Evolutionary conservation across 2,113 vertebrate species (phyloP), one percentile per base, ranked within the genome.

Genomic region (Cervus canadensis): DNA sequence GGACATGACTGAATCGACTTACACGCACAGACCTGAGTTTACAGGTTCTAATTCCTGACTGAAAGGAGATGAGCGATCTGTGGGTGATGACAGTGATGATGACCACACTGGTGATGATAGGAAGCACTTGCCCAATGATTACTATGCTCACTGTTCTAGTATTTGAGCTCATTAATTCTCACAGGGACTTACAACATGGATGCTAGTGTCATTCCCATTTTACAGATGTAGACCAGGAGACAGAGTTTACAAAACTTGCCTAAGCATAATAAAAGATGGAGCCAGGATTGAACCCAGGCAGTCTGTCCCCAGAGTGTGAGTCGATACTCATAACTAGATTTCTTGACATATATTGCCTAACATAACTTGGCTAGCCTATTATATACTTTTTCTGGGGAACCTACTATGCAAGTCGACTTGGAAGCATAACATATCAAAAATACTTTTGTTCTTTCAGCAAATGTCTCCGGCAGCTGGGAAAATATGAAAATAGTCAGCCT

Each of bases 391-490:
- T 64, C 85, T 94, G 76, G 94, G 94, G 85, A 97, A 92, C 64
- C 59, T 36, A 71, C 59, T 62, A 62, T 57, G 59, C 2, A 8
- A 87, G 71, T 94, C 21, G 91, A 76, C 79, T 92, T 97, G 95
- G 91, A 98, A 89, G 56, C 16, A 36, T 62, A 74, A 85, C 26
- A 2, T 57, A 97, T 97, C 59, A 93, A 84, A 84, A 94, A 86
- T 89, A 93, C 57, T 62, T 86, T 33, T 88, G 64, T 94, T 94
- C 94, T 95, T 95, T 97, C 89, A 87, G 76, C 89, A 96, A 95
- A 92, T 97, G 97, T 89, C 86, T 86, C 78, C 5, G 16, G 93
- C 93, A 97, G 86, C 89, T 91, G 94, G 82, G 71, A 91, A 98
- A 96, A 89, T 86, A 62, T 76, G 87, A 94, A 97, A 97, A 85